A percentile compares a stretch with the other conserved stretches of the same genome.
These are phyloP conservation scores for Nemurella pictetii DNA, from an alignment of 2,888 invertebrate genomes.

Conservation along the genomic window DNA sequence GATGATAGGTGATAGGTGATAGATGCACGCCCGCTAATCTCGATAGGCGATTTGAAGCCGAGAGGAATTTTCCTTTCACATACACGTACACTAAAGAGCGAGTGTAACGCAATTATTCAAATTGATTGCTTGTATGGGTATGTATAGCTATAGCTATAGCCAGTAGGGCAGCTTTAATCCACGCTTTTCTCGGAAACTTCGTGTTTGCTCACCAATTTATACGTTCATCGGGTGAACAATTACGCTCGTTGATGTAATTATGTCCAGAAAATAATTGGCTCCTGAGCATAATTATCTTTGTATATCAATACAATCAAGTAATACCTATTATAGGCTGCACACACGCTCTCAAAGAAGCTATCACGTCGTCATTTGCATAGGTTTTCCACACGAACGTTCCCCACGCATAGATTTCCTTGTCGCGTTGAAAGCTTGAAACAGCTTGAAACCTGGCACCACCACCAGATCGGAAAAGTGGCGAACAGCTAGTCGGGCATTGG, in stretches of 20 bases:
- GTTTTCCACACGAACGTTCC: neutral
- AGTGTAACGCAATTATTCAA: neutral
- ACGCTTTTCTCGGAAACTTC: neutral
- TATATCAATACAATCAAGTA: neutral
- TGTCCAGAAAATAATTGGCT: neutral
- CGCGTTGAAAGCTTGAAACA: neutral
- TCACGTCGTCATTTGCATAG: neutral
- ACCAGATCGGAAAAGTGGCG: too few relatives aligned
- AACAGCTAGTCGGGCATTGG: too few relatives aligned
- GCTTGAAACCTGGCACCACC: neutral
- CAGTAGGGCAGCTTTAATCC: neutral
- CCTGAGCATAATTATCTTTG: neutral
- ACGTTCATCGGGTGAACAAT: neutral
- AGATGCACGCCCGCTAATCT: neutral
- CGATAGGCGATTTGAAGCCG: neutral
- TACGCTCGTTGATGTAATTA: neutral
- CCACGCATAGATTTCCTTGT: neutral
- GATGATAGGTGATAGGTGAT: too few relatives aligned
- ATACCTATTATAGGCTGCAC: neutral
- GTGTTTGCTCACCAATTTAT: neutral
- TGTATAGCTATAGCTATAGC: neutral
- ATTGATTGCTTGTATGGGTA: neutral
- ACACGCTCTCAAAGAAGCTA: neutral
- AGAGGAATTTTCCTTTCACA: neutral
- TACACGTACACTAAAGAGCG: too few relatives aligned